A percentile compares a stretch with the other conserved stretches of the same genome.
These are phyloP conservation scores for Cyclophora albipunctata DNA, from an alignment of 2,888 invertebrate genomes.

Conservation along the genomic window DNA sequence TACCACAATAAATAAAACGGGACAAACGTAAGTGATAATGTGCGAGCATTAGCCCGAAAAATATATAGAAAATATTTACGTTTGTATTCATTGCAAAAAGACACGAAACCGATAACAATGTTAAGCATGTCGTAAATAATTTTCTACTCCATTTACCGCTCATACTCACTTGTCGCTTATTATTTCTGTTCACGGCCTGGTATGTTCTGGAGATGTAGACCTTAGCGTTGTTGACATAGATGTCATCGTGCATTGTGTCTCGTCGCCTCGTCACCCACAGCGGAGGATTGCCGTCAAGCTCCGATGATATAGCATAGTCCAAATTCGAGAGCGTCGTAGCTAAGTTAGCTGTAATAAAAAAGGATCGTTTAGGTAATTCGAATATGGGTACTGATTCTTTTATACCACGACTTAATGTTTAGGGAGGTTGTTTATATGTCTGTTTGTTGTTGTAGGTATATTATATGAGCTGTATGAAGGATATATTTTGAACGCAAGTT, in stretches of 20 bases:
- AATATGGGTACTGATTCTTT: too few relatives aligned
- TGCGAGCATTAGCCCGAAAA: too few relatives aligned
- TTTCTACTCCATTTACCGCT: neutral
- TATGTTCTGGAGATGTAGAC: slow-evolving; percentile 81
- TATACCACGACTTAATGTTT: too few relatives aligned
- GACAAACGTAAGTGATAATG: too few relatives aligned
- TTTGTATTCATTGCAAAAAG: neutral
- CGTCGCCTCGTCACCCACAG: slow-evolving; percentile 86
- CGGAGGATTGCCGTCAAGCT: slow-evolving; percentile 89
- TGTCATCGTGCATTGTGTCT: slow-evolving; percentile 78
- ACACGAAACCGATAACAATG: too few relatives aligned
- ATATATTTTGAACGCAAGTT: neutral
- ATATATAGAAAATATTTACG: neutral
- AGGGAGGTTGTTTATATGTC: too few relatives aligned
- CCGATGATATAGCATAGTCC: slow-evolving; percentile 82
- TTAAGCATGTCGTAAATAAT: too few relatives aligned
- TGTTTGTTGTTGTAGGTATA: too few relatives aligned
- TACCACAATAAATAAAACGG: too few relatives aligned
- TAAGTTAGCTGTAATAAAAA: slow-evolving; percentile 80
- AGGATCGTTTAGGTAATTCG: too few relatives aligned
- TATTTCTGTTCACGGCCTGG: slow-evolving; percentile 72
- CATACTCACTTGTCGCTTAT: slow-evolving; percentile 55
- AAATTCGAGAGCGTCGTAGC: slow-evolving; percentile 81
- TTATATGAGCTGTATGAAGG: neutral
- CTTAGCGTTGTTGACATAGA: slow-evolving; percentile 91